Conservation (phyloP, 2,888 invertebrate species). For the Diplazon laetatorius region DNA sequence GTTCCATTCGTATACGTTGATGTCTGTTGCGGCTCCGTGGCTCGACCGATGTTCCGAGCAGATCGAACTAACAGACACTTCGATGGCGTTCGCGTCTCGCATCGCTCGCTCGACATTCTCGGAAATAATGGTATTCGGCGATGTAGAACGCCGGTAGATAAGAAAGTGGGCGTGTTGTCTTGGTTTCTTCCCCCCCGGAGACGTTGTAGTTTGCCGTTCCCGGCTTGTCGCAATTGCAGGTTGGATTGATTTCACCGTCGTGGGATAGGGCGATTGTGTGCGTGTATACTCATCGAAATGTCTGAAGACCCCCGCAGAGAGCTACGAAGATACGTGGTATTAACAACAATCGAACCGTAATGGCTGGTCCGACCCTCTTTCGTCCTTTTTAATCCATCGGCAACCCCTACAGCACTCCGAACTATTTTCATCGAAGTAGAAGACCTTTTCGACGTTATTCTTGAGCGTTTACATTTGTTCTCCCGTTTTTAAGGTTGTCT, state of each 20-base stretch:
- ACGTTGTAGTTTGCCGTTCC: conserved; percentile 26
- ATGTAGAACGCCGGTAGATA: conserved; percentile 58
- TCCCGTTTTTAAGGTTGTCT: not conserved
- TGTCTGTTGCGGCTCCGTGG: conserved; percentile 31
- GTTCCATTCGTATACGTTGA: conserved; percentile 37
- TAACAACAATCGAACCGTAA: conserved; percentile 43
- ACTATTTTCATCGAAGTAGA: not conserved
- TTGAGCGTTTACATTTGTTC: not conserved
- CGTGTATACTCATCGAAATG: conserved; percentile 51
- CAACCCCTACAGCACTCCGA: not conserved
- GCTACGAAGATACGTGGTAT: conserved; percentile 40
- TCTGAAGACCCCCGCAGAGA: conserved; percentile 43
- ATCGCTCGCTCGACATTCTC: conserved; percentile 53
- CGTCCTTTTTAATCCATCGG: conserved; percentile 20
- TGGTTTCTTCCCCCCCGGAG: conserved; percentile 13
- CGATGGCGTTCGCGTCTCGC: conserved; percentile 49
- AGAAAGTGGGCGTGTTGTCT: conserved; percentile 51
- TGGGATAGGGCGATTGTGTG: conserved; percentile 31
- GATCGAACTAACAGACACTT: conserved; percentile 28
- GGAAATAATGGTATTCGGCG: conserved; percentile 62
- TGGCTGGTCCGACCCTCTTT: conserved; percentile 43
- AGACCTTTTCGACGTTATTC: not conserved
- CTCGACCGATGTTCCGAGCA: conserved; percentile 47
- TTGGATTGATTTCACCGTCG: conserved; percentile 56
- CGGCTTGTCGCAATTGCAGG: conserved; percentile 33